Percentiles rank a stretch among this genome's conserved stretches.
Conservation (phyloP, 1,140 invertebrate genomes). For the Leptoteleia sp. region DNA sequence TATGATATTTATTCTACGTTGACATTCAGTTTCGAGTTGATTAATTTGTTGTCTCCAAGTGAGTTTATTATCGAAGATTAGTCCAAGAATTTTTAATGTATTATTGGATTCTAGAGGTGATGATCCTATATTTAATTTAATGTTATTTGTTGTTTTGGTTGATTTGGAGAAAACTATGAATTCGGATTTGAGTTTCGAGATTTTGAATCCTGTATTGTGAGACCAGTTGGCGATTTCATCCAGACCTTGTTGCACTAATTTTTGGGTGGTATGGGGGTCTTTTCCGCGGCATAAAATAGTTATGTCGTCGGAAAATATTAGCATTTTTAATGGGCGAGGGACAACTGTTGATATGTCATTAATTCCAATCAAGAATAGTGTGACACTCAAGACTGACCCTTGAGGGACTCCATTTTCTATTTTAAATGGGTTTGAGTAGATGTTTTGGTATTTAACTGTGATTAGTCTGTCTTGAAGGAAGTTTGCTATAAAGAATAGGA, state of each 20-base stretch:
- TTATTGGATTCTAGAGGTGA: neutral
- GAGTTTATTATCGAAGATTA: conserved; percentile 32
- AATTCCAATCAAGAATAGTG: conserved; percentile 2
- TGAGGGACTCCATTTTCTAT: conserved; percentile 20
- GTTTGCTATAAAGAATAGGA: conserved; percentile 6
- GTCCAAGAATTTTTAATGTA: conserved; percentile 26
- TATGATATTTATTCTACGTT: conserved; percentile 18
- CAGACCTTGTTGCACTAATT: neutral
- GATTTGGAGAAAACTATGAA: conserved; percentile 17
- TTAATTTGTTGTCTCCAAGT: conserved; percentile 23
- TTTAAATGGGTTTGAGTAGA: neutral
- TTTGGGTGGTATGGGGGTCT: neutral
- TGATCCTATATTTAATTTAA: neutral
- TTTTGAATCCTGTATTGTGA: conserved; percentile 1
- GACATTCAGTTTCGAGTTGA: conserved; percentile 7
- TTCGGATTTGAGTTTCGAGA: conserved; percentile 3
- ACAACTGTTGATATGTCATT: conserved; percentile 8
- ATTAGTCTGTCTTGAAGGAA: conserved; percentile 8
- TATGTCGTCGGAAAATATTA: conserved; percentile 20
- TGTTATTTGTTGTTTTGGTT: neutral
- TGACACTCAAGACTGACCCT: conserved; percentile 18
- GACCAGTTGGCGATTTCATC: neutral
- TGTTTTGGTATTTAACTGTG: conserved; percentile 15
- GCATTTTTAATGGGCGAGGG: neutral
- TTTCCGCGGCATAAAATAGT: conserved; percentile 22